phyloP scores from a whole-genome alignment of 2,797 vertebrate genomes.

The Molossus molossus region DNA sequence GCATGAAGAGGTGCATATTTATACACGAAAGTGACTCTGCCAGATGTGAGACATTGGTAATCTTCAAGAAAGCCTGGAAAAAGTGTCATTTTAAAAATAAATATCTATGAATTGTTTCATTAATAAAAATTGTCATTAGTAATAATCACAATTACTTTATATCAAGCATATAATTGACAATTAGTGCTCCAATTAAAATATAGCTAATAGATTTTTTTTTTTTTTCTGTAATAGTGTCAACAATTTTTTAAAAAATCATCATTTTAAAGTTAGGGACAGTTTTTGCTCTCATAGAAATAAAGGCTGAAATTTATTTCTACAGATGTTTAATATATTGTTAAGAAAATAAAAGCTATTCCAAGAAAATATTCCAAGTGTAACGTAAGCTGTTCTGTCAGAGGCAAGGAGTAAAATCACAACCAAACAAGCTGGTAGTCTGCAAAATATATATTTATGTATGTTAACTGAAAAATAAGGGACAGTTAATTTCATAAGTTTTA shows the following conservation, averaged over 20 bases:
- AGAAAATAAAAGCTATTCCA: background rate
- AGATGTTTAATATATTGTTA: background rate
- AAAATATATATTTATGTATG: background rate
- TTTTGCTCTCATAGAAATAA: background rate
- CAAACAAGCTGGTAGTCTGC: background rate
- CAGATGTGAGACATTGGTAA: background rate
- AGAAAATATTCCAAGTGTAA: background rate
- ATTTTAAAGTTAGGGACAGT: background rate
- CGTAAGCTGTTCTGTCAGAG: background rate
- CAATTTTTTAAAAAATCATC: background rate
- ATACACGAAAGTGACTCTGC: background rate
- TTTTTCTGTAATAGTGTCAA: too few species aligned
- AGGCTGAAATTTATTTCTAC: background rate
- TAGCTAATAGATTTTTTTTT: background rate
- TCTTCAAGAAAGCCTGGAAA: background rate
- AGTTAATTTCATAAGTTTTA: background rate
- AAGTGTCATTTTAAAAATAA: background rate
- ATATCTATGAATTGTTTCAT: slow-evolving; percentile 4
- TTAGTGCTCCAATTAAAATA: slow-evolving; percentile 18
- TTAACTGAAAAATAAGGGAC: background rate
- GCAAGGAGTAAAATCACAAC: background rate
- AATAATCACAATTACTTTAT: slow-evolving; percentile 7
- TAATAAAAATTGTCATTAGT: slow-evolving; percentile 19
- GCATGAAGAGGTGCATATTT: background rate
- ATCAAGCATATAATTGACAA: slow-evolving; percentile 48